Evolutionary conservation across 2,113 vertebrate genomes (phyloP).

Genomic region (Oostethus manadensis): DNA sequence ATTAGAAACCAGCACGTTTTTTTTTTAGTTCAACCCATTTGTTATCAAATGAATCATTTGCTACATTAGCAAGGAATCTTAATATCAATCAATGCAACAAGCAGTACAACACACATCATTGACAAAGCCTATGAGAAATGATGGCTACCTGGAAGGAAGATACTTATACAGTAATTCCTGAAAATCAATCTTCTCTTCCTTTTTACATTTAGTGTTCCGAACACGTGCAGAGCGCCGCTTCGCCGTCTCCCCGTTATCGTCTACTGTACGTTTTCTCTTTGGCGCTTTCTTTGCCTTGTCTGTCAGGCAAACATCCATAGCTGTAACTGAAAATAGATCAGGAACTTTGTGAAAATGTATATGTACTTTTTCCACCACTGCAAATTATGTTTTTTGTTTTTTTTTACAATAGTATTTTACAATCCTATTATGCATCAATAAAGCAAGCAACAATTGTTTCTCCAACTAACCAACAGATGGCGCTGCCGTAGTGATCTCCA

Average conservation of each 20-base stretch:
- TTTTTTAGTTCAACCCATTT: too few species aligned
- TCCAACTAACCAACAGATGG: slow-evolving; percentile 71
- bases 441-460: not conserved
- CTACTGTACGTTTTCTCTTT: slow-evolving; percentile 82
- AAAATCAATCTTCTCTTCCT: slow-evolving; percentile 97
- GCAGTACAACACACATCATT: not conserved
- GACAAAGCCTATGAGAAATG: not conserved
- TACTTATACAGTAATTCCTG: slow-evolving; percentile 93
- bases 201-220: slow-evolving; percentile 95
- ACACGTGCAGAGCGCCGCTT: slow-evolving; percentile 94
- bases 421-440: not conserved
- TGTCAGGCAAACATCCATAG: slow-evolving; percentile 73
- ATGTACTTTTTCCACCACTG: too few species aligned
- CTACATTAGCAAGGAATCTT: not conserved
- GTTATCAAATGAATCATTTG: not conserved
- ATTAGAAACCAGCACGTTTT: not conserved
- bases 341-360: not conserved
- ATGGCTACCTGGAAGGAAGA: slow-evolving; percentile 81
- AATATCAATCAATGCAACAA: not conserved
- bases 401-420: not conserved
- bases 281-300: slow-evolving; percentile 89
- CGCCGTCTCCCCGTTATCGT: slow-evolving; percentile 90
- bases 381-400: too few species aligned
- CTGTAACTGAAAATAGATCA: slow-evolving; percentile 38
- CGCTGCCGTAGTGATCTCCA: slow-evolving; percentile 72